Base-by-base conservation (phyloP, 2,888 invertebrate genomes). In the Rhodophaea formosa region DNA sequence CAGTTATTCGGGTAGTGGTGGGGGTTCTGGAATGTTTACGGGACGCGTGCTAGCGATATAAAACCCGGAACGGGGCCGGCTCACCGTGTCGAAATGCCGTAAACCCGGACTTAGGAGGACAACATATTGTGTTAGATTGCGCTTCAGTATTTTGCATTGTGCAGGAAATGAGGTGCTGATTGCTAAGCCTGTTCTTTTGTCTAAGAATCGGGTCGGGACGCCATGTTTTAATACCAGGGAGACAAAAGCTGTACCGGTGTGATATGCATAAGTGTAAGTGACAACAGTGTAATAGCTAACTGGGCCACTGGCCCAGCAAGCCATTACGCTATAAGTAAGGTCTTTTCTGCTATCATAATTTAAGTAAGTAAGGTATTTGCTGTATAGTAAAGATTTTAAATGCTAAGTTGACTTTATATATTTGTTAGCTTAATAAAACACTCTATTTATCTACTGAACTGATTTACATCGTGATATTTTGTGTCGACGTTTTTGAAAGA, bases 1-100 rank as follows among this genome's bases (percentile, higher is more conserved):
- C 63, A 72, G 71, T 67, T 77, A 76, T 77, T 75, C 60, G 72
- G 73, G 47, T 51, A 57, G 61, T 59, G 44, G 68, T 58, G 42
- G 42, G 42, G 42, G 14, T 29, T 61, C 64, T 70, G 71, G 79
- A 79, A 79, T 78, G 72, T 71, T 69, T 65, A 66, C 60, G 72
- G 74, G 63, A 74, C 61, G 66, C 69, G 64, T 56, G 57, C 60
- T 23, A 53, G 59, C 62, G 57, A 65, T 65, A 69, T 72, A 72
- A 75, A 76, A 69, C 65, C 67, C 69, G 64, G 47, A 65, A 61
- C 68, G 66, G 67, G 64, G 32, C 8, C 39, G 39, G 64, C 65
- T 63, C 66, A 69, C 69, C 70, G 70, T 63, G 58, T 56, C 54
- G 62, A 62, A 62, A 63, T 44, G 16, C 16, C 39, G 12, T 23